Conservation (phyloP, 2,888 invertebrate genomes). For the Andrena fulva region DNA sequence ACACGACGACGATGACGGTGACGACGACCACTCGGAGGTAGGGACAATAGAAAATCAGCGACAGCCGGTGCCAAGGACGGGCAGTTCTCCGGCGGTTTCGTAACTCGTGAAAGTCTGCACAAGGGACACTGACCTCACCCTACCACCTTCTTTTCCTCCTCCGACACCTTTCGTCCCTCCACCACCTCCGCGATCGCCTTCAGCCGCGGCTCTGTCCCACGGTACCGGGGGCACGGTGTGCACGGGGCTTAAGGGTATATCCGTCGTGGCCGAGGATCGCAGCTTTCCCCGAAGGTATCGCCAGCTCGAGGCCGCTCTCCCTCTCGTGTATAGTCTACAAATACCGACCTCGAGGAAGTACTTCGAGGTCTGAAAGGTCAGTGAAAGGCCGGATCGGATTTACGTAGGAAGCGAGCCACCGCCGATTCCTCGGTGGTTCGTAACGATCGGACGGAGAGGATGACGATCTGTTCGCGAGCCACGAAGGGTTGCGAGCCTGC, state of each 20-base stretch:
- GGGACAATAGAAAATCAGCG: conserved; percentile 84
- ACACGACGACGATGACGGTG: conserved; percentile 62
- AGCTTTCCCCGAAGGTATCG: conserved; percentile 69
- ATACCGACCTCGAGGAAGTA: conserved; percentile 73
- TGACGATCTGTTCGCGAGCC: neutral
- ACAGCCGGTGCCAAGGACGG: conserved; percentile 85
- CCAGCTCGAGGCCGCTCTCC: conserved; percentile 39
- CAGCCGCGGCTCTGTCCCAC: conserved; percentile 55
- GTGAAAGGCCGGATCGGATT: conserved; percentile 76
- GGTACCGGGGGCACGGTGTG: conserved; percentile 32
- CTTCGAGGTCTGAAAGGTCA: conserved; percentile 76
- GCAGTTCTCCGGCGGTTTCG: conserved; percentile 83
- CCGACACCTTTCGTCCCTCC: conserved; percentile 51
- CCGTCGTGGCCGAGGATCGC: conserved; percentile 36
- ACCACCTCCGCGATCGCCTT: conserved; percentile 49
- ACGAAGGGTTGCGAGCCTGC: too few species aligned
- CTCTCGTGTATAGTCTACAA: conserved; percentile 40
- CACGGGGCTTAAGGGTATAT: conserved; percentile 53
- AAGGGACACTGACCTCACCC: conserved; percentile 84
- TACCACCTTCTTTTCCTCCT: conserved; percentile 68
- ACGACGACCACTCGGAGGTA: conserved; percentile 51
- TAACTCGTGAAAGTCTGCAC: conserved; percentile 85
- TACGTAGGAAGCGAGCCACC: conserved; percentile 64
- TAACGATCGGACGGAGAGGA: conserved; percentile 5
- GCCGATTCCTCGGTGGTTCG: conserved; percentile 29